Percentiles rank a stretch among this genome's conserved stretches.
These are phyloP conservation scores for Rotaria sp. DNA, from an alignment of 2,888 invertebrate species.

Conservation along the genomic window DNA sequence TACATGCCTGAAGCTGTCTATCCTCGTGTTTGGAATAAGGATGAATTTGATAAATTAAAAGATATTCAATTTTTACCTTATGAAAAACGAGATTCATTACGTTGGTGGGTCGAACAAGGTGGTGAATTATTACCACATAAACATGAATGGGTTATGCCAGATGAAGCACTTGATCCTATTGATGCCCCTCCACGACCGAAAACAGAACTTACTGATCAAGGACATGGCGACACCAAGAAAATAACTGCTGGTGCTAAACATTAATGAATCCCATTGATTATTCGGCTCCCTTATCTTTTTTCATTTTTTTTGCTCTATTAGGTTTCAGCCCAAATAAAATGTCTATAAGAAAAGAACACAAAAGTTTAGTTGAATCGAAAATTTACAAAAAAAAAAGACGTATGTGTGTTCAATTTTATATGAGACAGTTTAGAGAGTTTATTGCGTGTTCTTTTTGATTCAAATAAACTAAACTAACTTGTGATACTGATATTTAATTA, in stretches of 20 bases:
- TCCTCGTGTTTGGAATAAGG: background rate
- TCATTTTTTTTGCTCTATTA: no score
- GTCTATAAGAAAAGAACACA: no score
- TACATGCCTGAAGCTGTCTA: background rate
- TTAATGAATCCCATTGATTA: no score
- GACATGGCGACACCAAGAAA: background rate
- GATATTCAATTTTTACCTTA: conserved; percentile 2
- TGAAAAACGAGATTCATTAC: conserved; percentile 19
- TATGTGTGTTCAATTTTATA: no score
- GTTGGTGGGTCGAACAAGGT: conserved; percentile 29
- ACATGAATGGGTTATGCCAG: background rate
- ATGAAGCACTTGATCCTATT: conserved; percentile 12
- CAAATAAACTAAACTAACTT: no score
- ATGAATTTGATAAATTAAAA: background rate
- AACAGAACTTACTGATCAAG: background rate
- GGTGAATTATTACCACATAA: conserved; percentile 1
- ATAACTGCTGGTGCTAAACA: background rate
- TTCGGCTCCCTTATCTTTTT: no score
- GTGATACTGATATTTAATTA: no score
- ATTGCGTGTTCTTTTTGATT: no score
- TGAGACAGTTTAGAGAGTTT: no score
- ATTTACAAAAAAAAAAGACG: background rate
- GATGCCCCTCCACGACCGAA: background rate
- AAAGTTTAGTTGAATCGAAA: no score
- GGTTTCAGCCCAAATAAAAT: no score